Conservation (phyloP, 2,888 invertebrate genomes). For the Melieria omissa region DNA sequence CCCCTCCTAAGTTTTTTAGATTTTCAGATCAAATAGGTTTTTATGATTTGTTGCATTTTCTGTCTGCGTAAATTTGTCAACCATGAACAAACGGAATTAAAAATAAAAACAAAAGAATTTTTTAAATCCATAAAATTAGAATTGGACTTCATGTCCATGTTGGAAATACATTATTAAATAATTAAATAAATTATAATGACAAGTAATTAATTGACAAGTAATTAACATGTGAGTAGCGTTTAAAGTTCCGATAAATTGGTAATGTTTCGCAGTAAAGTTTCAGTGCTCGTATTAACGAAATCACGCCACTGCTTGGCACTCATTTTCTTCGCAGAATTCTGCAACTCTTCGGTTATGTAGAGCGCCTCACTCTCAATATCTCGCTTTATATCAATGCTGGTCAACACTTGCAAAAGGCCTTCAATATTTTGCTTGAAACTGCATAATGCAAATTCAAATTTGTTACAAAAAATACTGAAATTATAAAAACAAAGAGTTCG, state of each 20-base stretch:
- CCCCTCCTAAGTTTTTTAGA: too few species aligned
- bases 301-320: conserved; percentile 21
- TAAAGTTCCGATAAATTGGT: conserved; percentile 21
- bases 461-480: background rate
- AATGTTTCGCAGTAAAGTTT: conserved; percentile 24
- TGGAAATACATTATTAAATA: background rate
- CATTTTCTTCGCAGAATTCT: conserved; percentile 14
- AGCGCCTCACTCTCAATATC: conserved; percentile 14
- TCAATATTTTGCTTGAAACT: conserved; percentile 27
- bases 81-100: too few species aligned
- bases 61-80: too few species aligned
- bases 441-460: background rate
- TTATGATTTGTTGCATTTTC: too few species aligned
- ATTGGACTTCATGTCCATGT: too few species aligned
- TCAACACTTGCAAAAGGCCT: conserved; percentile 10
- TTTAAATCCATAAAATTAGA: too few species aligned
- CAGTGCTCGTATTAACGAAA: conserved; percentile 25
- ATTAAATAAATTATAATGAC: background rate
- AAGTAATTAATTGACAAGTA: background rate
- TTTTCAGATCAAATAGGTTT: too few species aligned
- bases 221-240: background rate
- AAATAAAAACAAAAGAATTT: too few species aligned
- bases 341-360: conserved; percentile 13
- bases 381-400: conserved; percentile 14
- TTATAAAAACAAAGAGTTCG: background rate